Base-by-base conservation (phyloP, 2,888 invertebrate species). In the Aromia moschata region DNA sequence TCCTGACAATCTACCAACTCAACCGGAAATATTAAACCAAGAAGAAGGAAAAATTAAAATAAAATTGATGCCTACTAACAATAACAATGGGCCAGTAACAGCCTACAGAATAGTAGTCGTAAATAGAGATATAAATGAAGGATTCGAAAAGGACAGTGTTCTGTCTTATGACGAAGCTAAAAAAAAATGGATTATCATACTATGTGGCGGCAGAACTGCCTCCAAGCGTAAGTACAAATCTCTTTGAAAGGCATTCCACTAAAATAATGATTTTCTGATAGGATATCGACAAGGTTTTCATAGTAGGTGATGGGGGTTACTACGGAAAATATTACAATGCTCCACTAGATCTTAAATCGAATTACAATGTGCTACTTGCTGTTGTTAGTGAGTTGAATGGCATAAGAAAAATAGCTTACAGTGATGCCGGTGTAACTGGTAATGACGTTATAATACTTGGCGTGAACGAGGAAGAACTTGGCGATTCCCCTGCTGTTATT, bases 151-250 rank as follows among this genome's bases (percentile, higher is more conserved):
- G 54, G 85, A 86, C 30, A 84, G 83, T 49, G 83, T 89, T 11
- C 85, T 85, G n/a, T 85, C 88, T 72, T 89, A 87, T 79, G 80
- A 87, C 56, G 85, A 86, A 70, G 89, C 95, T 0, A 81, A 82
- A 49, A 84, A n/a, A 85, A 37, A 86, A 89, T 60, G 90, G 89
- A 0, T 77, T 89, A 2, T 87, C 89, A 1, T 94, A 92, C 77
- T 96, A 96, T 74, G 89, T 95, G 20, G 85, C 93, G 3, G 95
- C 92, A 0, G 91, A 93, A 78, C 80, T 96, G 59, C 84, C 87
- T 53, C 87, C 89, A 15, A 84, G 87, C 66, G 85, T 82, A 80
- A 64, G 45, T 47, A 25, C 7, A 25, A 5, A 25, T 25, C 7
- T 25, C 7, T 25, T 25, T 25, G 7, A 5, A n/a, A n/a, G n/a